Base-by-base conservation (phyloP, 2,113 vertebrate genomes). In the Scomber scombrus region DNA sequence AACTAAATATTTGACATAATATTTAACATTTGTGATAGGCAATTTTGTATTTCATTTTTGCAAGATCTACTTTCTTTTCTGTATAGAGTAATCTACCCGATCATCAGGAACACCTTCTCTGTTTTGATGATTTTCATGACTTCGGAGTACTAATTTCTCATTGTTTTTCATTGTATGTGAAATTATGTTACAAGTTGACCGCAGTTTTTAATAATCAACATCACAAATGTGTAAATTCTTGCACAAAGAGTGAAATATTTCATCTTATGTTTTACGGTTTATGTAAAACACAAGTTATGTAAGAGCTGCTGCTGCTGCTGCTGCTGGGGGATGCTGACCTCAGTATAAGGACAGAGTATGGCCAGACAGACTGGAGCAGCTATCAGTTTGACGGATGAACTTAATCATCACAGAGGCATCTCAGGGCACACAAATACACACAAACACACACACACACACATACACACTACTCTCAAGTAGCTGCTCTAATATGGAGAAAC, bases 311-410 rank as follows among this genome's bases (percentile, higher is more conserved):
- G 40, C 15, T 21, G 49, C 58, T 62, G 47, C 45, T 52, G 71
- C 21, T 43, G 66, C 45, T 51, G 45, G 21, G 34, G 46, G 65
- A 5, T 15, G 63, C 40, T 79, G 77, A 85, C 82, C 80, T 85
- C 71, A 47, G 51, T 14, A 3, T 61, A 76, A 83, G 85, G 84
- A 69, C 74, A 7, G 16, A 68, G 72, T 11, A 40, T 43, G 79
- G 75, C 12, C n/a, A 75, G 65, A 71, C 72, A 74, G 79, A 83
- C 58, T 74, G 77, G 57, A 66, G 70, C 57, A 64, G 72, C 56
- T 63, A 66, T 64, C 68, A 66, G 47, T 56, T 5, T 78, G 84
- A 82, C 31, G 6, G 54, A 76, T 79, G 29, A 63, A 74, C 57
- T 55, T 60, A 55, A 45, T 21, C 23, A 3, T 74, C 69, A 70